Evolutionary conservation across 2,888 invertebrate species (phyloP).

Genomic region (Argynnis bischoffii): DNA sequence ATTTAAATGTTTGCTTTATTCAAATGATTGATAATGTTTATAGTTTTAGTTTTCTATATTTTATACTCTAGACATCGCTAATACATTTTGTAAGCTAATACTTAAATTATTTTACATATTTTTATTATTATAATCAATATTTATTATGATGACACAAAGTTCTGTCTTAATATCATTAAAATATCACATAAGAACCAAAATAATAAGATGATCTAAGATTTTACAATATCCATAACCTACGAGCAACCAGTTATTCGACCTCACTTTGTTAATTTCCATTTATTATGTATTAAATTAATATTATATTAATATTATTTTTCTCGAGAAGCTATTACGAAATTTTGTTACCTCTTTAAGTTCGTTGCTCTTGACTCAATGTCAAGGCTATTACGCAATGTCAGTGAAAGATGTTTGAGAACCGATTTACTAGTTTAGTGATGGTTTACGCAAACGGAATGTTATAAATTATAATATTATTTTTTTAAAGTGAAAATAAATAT

Average conservation of each 20-base stretch:
- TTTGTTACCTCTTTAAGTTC: slow-evolving; percentile 23
- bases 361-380: slow-evolving; percentile 33
- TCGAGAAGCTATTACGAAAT: not conserved
- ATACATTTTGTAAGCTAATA: no score
- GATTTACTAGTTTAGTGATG: not conserved
- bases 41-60: no score
- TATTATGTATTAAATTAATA: slow-evolving; percentile 17
- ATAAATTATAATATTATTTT: no score
- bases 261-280: slow-evolving; percentile 18
- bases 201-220: slow-evolving; percentile 19
- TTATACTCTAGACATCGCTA: no score
- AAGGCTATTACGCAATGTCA: slow-evolving; percentile 30
- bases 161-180: slow-evolving; percentile 6
- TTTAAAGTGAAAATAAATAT: no score
- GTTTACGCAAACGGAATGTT: no score
- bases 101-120: no score
- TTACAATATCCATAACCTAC: slow-evolving; percentile 1
- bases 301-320: slow-evolving; percentile 1
- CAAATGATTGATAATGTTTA: no score
- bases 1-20: no score
- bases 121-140: not conserved
- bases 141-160: not conserved
- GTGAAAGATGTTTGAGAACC: slow-evolving; percentile 21
- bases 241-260: slow-evolving; percentile 18
- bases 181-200: slow-evolving; percentile 9